Evolutionary conservation across 2,888 invertebrate species (phyloP), one percentile per base, ranked within the genome.

Genomic region (Folsomia candida): DNA sequence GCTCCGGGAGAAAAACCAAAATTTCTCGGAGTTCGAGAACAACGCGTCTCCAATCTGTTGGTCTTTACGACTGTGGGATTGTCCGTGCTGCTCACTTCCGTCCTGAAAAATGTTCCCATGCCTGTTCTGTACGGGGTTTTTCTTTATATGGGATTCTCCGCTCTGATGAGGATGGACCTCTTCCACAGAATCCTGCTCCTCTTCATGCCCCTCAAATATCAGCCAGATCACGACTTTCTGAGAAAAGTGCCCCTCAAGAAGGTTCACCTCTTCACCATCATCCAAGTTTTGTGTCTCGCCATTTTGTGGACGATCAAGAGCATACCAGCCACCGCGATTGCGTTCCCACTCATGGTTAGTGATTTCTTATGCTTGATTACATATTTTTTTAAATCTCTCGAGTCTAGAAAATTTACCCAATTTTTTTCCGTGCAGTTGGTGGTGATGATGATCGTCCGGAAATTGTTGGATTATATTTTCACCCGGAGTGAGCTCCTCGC

Each of bases 171-270:
- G 67, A 83, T 85, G 81, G 84, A 87, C 83, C 83, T 87, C 70
- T 85, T 86, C 75, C 86, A 87, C 77, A 82, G 87, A 24, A 82
- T 87, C 51, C 81, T 85, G 74, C 83, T 87, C 69, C 79, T 87
- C 74, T 82, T 87, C 75, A 87, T 87, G 85, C 87, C 87, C 2
- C 84, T 85, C 81, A 87, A 87, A 80, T 87, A 87, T 80, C 87
- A 88, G 79, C 87, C 87, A 1, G 87, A 87, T 80, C 84, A 86
- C 76, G 83, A 84, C 70, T 87, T 85, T 82, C 82, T 87, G 67
- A 84, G 87, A 51, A 85, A 86, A 80, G 87, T 87, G 24, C 86
- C 85, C n/a, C 82, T 86, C 60, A 82, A 81, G 72, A 82, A 85
- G 51, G 85, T 87, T 26, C 86, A 87, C 78, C 72, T 85, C 63